Conservation (phyloP, 1,140 invertebrate genomes). For the Zaprionus kolodkinae region DNA sequence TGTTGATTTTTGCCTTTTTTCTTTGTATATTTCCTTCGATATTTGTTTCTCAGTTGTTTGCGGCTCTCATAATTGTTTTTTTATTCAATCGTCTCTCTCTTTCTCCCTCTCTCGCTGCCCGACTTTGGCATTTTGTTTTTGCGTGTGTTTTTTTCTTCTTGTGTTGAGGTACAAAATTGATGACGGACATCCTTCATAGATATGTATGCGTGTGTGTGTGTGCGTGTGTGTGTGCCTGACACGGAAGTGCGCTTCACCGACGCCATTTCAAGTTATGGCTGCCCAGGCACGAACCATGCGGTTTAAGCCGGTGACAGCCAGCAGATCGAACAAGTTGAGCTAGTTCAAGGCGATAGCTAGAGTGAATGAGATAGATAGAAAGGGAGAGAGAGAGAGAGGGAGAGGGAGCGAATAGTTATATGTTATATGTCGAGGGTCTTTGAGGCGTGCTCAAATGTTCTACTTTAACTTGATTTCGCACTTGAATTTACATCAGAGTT, state of each 20-base stretch:
- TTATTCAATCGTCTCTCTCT: background rate
- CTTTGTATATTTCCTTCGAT: conserved; percentile 24
- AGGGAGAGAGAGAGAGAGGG: background rate
- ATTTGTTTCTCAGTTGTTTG: conserved; percentile 14
- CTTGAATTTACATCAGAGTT: background rate
- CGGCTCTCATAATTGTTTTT: conserved; percentile 31
- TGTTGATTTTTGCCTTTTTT: conserved; percentile 36
- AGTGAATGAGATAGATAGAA: background rate
- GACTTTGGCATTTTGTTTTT: conserved; percentile 1
- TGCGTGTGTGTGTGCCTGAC: conserved; percentile 27
- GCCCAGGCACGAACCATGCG: conserved; percentile 66
- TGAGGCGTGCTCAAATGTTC: background rate
- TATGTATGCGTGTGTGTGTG: conserved; percentile 10
- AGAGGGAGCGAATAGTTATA: background rate
- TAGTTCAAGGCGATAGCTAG: conserved; percentile 8
- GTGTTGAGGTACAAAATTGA: conserved; percentile 57
- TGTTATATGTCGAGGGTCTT: background rate
- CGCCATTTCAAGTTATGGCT: conserved; percentile 66
- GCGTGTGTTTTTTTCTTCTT: background rate
- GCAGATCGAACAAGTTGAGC: conserved; percentile 54
- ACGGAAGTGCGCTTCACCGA: conserved; percentile 52
- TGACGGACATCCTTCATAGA: conserved; percentile 52
- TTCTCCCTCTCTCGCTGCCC: background rate
- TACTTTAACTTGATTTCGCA: background rate
- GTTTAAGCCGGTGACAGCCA: conserved; percentile 32